Base-by-base conservation (phyloP, 2,888 invertebrate genomes). In the Dryomyza anilis region DNA sequence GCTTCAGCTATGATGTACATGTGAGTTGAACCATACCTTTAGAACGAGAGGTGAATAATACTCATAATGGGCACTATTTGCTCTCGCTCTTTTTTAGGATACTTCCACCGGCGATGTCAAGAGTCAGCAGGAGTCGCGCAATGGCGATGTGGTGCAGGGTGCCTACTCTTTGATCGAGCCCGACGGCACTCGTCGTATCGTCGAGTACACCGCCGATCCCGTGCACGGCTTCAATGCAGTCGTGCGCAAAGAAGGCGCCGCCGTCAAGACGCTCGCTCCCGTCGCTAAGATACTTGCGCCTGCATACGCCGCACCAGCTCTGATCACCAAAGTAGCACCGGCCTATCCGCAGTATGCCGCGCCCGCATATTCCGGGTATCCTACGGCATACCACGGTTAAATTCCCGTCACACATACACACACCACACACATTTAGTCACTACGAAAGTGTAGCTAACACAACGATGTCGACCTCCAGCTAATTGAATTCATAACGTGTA, bases 151-250 rank as follows among this genome's bases (percentile, higher is more conserved):
- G 67, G 87, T 87, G 56, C 85, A 85, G 70, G 87, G 87, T 62
- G 82, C 84, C 67, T 87, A 87, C 79, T 85, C 85, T 52, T 76
- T 87, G 23, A 83, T 85, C 61, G 87, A 87, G 74, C 84, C 87
- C 67, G 87, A 87, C 71, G 87, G 87, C 71, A 86, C 85, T 65
- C 81, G 85, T 67, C 84, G 87, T 67, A 81, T 85, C 72, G 87
- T 87, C 14, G 86, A 87, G 73, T 87, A 87, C 79, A 85, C 85
- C 60, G 86, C 87, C 59, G 87, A 87, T 79, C 86, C 86, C 52
- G 82, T 86, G 64, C 84, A 87, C 72, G 87, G 87, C 57, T 87
- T 87, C 84, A 87, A 87, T 73, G 87, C 87, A 65, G 85, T 87
- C 48, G 87, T 87, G 19, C 85, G 83, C 71, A 84, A 84, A 58